Conservation (phyloP, 2,888 invertebrate species). For the Aquatica leii region DNA sequence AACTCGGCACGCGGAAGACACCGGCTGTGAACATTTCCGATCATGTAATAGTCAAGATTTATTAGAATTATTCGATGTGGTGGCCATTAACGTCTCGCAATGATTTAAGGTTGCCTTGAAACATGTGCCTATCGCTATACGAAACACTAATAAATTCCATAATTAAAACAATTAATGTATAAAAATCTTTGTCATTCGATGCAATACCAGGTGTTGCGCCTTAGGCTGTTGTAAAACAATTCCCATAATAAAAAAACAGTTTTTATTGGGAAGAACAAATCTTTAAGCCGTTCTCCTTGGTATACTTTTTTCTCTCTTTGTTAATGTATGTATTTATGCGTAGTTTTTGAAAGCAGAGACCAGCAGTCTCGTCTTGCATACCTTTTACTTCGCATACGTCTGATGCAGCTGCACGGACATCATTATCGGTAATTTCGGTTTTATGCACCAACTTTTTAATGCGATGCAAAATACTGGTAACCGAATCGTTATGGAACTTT, state of each 20-base stretch:
- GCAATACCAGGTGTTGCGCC: constrained; percentile 29
- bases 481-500: constrained; percentile 57
- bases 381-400: constrained; percentile 55
- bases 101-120: too few species aligned
- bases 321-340: constrained; percentile 36
- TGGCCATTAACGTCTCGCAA: too few species aligned
- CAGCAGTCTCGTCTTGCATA: constrained; percentile 39
- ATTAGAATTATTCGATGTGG: too few species aligned
- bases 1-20: too few species aligned
- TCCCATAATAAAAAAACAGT: too few species aligned
- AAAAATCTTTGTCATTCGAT: constrained; percentile 15
- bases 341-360: too few species aligned
- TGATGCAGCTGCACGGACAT: constrained; percentile 42
- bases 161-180: background rate
- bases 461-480: constrained; percentile 61
- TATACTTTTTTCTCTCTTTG: constrained; percentile 11
- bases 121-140: too few species aligned
- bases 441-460: constrained; percentile 53
- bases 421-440: constrained; percentile 15
- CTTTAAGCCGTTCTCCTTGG: constrained; percentile 13
- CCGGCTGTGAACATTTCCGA: too few species aligned
- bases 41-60: too few species aligned
- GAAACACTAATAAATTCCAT: too few species aligned
- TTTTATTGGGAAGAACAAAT: too few species aligned
- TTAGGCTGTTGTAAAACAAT: constrained; percentile 14